Percentiles rank a stretch among this genome's conserved stretches.
These are phyloP conservation scores for Petrosia ficiformis DNA, from an alignment of 37 sponge, comb jelly and placozoan genomes.

Conservation along the genomic window DNA sequence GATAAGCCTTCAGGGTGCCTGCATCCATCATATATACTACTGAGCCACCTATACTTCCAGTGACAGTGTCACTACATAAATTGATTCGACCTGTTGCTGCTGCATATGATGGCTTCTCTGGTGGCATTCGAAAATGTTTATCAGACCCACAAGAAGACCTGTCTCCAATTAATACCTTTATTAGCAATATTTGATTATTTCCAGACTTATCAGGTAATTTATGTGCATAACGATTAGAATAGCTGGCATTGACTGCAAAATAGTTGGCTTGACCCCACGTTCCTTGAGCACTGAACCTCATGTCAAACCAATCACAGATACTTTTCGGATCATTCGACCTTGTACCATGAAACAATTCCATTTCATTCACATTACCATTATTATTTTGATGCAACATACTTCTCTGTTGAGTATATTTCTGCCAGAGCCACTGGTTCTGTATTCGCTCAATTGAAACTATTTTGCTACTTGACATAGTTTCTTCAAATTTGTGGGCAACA, in stretches of 20 bases:
- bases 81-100: neutral
- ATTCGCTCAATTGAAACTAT: conserved; percentile 46
- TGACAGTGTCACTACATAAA: conserved; percentile 75
- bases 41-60: conserved; percentile 56
- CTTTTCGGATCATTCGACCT: conserved; percentile 56
- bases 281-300: conserved; percentile 59
- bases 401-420: conserved; percentile 51
- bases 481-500: conserved; percentile 34
- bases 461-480: conserved; percentile 34
- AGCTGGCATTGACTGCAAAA: conserved; percentile 89
- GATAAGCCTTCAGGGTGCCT: conserved; percentile 79
- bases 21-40: conserved; percentile 78
- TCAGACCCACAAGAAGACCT: conserved; percentile 39
- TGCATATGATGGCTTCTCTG: conserved; percentile 40
- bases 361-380: conserved; percentile 54
- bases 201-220: conserved; percentile 9
- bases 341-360: conserved; percentile 78
- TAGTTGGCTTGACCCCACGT: conserved; percentile 88
- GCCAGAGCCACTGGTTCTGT: conserved; percentile 85
- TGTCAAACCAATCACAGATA: conserved; percentile 83
- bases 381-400: conserved; percentile 54
- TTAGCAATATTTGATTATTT: conserved; percentile 64
- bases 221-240: conserved; percentile 70
- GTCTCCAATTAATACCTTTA: conserved; percentile 75
- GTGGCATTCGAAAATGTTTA: conserved; percentile 61